Evolutionary conservation across 2,113 vertebrate genomes (phyloP).

Genomic region (Otocyon megalotis): DNA sequence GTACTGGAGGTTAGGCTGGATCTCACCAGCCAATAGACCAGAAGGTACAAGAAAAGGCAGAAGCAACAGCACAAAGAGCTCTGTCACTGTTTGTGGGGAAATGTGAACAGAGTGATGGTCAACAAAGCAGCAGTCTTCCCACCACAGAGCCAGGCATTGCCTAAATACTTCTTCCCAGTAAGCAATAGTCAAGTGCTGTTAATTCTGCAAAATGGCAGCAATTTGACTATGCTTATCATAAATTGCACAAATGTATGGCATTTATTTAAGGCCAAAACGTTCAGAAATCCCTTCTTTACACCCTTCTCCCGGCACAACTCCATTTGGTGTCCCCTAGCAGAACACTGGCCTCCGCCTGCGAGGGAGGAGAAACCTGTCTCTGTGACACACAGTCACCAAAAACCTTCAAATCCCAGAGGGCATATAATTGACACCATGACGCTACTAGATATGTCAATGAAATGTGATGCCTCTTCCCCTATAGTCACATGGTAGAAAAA

Average conservation of each 20-base stretch:
- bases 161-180: not conserved
- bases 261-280: not conserved
- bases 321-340: not conserved
- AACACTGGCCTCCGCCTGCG: not conserved
- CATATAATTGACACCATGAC: not conserved
- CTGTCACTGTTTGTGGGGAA: not conserved
- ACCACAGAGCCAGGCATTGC: not conserved
- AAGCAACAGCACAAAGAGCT: not conserved
- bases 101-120: not conserved
- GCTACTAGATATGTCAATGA: not conserved
- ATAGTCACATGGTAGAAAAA: not conserved
- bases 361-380: not conserved
- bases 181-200: not conserved
- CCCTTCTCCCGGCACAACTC: not conserved
- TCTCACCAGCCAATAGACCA: not conserved
- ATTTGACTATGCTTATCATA: not conserved
- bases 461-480: not conserved
- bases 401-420: not conserved
- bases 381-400: not conserved
- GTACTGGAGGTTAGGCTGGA: not conserved
- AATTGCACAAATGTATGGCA: not conserved
- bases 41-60: not conserved
- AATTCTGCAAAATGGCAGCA: not conserved
- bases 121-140: not conserved
- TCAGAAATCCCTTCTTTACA: not conserved